These are phyloP conservation scores for Polydrusus pterygomalis DNA, from an alignment of 2,888 invertebrate genomes.

Conservation along the genomic window DNA sequence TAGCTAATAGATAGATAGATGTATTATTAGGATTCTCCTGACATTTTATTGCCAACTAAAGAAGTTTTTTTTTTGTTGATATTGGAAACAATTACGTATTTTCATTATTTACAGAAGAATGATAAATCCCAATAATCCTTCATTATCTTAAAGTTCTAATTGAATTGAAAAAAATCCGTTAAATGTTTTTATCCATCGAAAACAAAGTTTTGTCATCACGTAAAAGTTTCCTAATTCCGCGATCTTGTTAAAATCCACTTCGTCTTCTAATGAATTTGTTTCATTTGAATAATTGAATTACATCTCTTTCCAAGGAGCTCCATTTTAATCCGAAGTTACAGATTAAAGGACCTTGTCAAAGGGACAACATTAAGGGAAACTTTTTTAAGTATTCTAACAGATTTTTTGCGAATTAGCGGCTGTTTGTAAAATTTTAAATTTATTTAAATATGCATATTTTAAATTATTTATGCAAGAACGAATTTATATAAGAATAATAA, in stretches of 20 bases:
- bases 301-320: slow-evolving; percentile 49
- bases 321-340: slow-evolving; percentile 55
- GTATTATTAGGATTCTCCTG: too few relatives aligned
- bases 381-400: slow-evolving; percentile 29
- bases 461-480: neutral
- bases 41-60: too few relatives aligned
- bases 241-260: slow-evolving; percentile 58
- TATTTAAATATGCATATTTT: neutral
- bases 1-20: too few relatives aligned
- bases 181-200: slow-evolving; percentile 41
- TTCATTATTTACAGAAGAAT: too few relatives aligned
- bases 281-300: slow-evolving; percentile 59
- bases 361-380: slow-evolving; percentile 43
- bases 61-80: too few relatives aligned
- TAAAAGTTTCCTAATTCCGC: slow-evolving; percentile 51
- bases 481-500: neutral
- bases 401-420: slow-evolving; percentile 43
- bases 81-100: too few relatives aligned
- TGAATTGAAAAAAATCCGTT: slow-evolving; percentile 3
- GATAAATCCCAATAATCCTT: neutral
- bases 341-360: slow-evolving; percentile 55
- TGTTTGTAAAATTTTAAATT: slow-evolving; percentile 28
- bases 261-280: slow-evolving; percentile 57
- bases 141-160: slow-evolving; percentile 9
- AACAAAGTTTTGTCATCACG: slow-evolving; percentile 34